phyloP scores from a whole-genome alignment of 2,888 invertebrate genomes.

The Cynaeus angustus region DNA sequence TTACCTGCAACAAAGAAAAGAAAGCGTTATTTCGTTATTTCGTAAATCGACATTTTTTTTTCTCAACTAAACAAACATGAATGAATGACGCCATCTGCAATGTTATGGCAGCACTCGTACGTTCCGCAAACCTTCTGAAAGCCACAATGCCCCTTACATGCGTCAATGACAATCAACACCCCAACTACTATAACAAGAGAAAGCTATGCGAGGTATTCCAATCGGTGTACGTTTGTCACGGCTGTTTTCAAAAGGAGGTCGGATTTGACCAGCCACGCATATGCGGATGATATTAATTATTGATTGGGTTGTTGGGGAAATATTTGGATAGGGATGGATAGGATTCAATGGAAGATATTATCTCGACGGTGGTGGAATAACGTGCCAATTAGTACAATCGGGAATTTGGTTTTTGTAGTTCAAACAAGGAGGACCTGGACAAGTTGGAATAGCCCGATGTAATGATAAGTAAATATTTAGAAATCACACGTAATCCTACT shows the following conservation, averaged over 20 bases:
- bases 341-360: conserved; percentile 39
- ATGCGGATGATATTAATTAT: conserved; percentile 44
- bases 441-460: conserved; percentile 11
- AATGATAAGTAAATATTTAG: conserved; percentile 13
- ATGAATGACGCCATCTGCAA: conserved; percentile 39
- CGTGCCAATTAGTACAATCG: conserved; percentile 39
- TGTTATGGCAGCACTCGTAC: background rate
- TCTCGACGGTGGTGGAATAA: conserved; percentile 34
- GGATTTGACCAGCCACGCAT: conserved; percentile 41
- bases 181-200: conserved; percentile 45
- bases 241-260: conserved; percentile 38
- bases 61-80: conserved; percentile 20
- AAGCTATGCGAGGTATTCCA: conserved; percentile 48
- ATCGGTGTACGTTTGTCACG: conserved; percentile 44
- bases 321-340: conserved; percentile 39
- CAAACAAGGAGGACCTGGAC: conserved; percentile 15
- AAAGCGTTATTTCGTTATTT: too few relatives aligned
- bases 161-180: conserved; percentile 52
- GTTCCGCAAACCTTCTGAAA: conserved; percentile 29
- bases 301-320: conserved; percentile 40
- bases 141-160: conserved; percentile 48
- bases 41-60: conserved; percentile 1
- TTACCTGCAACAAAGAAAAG: conserved; percentile 40
- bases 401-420: conserved; percentile 17
- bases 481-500: too few relatives aligned